A percentile compares a stretch with the other conserved stretches of the same genome.
These are phyloP conservation scores for Entomobrya proxima DNA, from an alignment of 2,888 invertebrate genomes.

Conservation along the genomic window DNA sequence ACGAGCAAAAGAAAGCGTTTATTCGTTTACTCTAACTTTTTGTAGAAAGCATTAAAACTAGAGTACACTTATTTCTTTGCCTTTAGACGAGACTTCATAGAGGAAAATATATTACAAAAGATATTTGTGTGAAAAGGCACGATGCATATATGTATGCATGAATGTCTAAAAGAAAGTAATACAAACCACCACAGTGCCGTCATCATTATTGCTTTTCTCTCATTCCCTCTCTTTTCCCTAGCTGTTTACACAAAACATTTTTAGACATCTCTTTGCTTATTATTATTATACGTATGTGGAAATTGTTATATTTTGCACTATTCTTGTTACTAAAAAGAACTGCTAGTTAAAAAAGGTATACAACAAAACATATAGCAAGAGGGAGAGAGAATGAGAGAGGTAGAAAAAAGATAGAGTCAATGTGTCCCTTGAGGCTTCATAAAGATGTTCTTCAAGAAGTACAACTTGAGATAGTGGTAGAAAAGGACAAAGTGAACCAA, in stretches of 20 bases:
- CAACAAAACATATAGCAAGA: constrained; percentile 15
- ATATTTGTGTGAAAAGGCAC: too few species aligned
- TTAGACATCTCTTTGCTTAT: not conserved
- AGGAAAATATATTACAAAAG: too few species aligned
- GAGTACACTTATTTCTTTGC: not conserved
- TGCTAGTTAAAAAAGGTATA: constrained; percentile 10
- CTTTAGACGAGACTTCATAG: not conserved
- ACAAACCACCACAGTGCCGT: constrained; percentile 9
- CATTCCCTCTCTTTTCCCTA: not conserved
- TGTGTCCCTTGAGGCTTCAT: constrained; percentile 60
- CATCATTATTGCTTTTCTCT: constrained; percentile 26
- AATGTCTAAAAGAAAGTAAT: not conserved
- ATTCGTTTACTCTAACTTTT: not conserved
- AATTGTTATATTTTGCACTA: not conserved
- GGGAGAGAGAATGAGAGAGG: constrained; percentile 9
- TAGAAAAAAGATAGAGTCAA: constrained; percentile 55
- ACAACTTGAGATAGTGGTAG: constrained; percentile 50
- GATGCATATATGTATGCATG: not conserved
- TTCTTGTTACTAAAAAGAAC: not conserved
- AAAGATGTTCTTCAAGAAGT: constrained; percentile 51
- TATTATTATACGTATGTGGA: not conserved
- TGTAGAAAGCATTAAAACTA: not conserved
- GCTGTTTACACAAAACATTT: constrained; percentile 39
- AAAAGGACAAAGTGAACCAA: not conserved
- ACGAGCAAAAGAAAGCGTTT: not conserved